Conservation (phyloP, 2,113 vertebrate species). For the Microcebus ravelobensis region DNA sequence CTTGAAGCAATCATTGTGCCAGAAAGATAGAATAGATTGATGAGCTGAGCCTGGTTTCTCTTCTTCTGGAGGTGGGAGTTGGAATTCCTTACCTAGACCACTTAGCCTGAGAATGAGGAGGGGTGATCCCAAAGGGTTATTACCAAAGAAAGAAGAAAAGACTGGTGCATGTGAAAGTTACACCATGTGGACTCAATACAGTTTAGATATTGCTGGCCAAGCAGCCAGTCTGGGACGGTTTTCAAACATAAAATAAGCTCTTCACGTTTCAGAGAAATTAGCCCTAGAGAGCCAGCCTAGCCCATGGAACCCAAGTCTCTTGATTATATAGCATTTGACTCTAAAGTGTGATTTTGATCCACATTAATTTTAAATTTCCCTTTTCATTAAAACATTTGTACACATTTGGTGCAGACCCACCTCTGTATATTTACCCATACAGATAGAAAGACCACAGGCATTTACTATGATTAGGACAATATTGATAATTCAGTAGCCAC, state of each 20-base stretch:
- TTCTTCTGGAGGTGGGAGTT: not conserved
- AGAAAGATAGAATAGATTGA: not conserved
- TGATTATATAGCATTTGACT: not conserved
- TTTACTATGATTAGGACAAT: not conserved
- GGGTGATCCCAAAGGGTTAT: not conserved
- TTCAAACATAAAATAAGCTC: not conserved
- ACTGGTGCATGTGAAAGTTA: not conserved
- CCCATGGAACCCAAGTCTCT: not conserved
- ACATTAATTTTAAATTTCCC: not conserved
- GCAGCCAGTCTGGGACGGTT: not conserved
- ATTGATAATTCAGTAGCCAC: not conserved
- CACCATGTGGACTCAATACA: not conserved
- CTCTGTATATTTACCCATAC: not conserved
- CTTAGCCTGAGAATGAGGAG: not conserved
- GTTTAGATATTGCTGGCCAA: not conserved
- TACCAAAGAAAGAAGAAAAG: not conserved
- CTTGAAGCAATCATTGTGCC: not conserved
- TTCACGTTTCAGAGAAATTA: not conserved
- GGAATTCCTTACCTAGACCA: too few species aligned
- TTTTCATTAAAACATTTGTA: not conserved
- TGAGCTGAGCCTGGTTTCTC: not conserved
- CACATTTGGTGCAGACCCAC: not conserved
- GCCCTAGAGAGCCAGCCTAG: not conserved
- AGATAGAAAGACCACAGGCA: not conserved
- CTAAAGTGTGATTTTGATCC: not conserved